Conservation (phyloP, 2,888 invertebrate species). For the Tetragonisca angustula region DNA sequence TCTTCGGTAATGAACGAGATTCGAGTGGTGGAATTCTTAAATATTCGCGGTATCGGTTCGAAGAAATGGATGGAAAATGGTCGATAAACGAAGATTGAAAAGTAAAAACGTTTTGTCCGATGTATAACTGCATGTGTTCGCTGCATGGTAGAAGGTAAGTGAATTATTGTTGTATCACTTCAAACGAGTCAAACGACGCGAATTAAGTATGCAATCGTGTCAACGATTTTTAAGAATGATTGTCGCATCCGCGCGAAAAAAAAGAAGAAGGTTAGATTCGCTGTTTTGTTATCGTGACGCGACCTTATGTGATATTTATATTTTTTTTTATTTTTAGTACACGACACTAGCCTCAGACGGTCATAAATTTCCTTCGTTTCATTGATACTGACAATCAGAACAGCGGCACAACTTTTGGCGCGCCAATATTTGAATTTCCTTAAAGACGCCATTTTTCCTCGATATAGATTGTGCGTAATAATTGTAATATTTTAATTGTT, state of each 20-base stretch:
- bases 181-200: no score
- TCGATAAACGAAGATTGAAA: slow-evolving; percentile 1
- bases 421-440: not conserved
- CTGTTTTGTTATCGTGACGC: slow-evolving; percentile 46
- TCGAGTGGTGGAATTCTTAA: not conserved
- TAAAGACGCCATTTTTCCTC: no score
- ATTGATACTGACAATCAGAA: slow-evolving; percentile 27
- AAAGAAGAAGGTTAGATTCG: slow-evolving; percentile 34
- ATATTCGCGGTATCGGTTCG: not conserved
- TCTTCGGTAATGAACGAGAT: not conserved
- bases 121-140: not conserved
- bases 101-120: not conserved
- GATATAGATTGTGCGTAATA: no score
- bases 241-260: slow-evolving; percentile 17
- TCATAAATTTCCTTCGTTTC: slow-evolving; percentile 35
- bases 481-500: not conserved
- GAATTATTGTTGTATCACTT: not conserved
- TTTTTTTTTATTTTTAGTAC: slow-evolving; percentile 57
- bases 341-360: slow-evolving; percentile 7
- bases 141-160: not conserved
- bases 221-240: slow-evolving; percentile 7
- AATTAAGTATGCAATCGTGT: slow-evolving; percentile 17
- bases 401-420: not conserved
- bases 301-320: slow-evolving; percentile 63
- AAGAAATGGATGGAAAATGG: not conserved